Conservation (phyloP, 2,888 invertebrate genomes). For the Calameuta idolon region DNA sequence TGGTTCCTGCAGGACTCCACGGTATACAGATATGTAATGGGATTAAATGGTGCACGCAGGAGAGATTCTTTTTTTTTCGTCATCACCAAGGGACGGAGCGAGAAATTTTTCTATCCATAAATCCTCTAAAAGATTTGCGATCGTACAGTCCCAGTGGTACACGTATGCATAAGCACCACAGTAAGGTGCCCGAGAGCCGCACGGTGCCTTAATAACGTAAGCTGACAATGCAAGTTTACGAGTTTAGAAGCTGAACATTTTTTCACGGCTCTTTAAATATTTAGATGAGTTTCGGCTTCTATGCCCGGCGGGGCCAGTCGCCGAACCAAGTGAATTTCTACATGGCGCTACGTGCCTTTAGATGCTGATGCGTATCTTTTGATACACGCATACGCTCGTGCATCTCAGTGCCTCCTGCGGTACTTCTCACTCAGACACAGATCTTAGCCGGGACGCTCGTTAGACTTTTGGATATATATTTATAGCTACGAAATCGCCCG, state of each 20-base stretch:
- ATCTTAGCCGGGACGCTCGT: background rate
- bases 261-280: background rate
- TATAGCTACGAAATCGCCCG: background rate
- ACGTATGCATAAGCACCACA: background rate
- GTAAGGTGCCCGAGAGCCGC: background rate
- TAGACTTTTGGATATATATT: slow-evolving; percentile 5
- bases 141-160: background rate
- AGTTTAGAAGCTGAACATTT: background rate
- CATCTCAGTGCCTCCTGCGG: background rate
- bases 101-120: background rate
- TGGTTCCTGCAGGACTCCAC: background rate
- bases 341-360: background rate
- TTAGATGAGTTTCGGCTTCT: background rate
- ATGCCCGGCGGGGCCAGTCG: background rate
- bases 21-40: background rate
- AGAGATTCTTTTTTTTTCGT: background rate
- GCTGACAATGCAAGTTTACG: background rate
- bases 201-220: background rate
- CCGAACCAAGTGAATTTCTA: background rate
- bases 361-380: background rate
- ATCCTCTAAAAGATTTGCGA: background rate
- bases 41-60: background rate
- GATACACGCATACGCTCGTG: background rate
- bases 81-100: too few species aligned
- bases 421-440: background rate